Base-by-base conservation (phyloP, 2,797 vertebrate species). In the Phylloscopus collybita region DNA sequence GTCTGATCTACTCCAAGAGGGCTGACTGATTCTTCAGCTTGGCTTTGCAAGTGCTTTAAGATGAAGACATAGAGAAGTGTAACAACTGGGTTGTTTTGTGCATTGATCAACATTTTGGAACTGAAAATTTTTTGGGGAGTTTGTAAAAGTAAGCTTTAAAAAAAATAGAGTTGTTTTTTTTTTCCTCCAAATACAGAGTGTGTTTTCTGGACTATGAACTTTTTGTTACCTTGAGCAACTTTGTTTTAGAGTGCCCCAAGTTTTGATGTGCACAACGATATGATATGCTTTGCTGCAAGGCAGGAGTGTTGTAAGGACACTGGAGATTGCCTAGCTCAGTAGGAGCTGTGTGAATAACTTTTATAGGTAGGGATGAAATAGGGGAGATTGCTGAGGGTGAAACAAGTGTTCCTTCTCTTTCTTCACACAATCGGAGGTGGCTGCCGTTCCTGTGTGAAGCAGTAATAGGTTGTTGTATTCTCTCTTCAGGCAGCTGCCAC, bases 401-500 rank as follows among this genome's bases (percentile, higher is more conserved):
- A 95, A 95, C 78, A 90, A 93, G 90, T 94, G 80, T 88, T 88
- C 78, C 64, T 93, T 84, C 83, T 92, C 80, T 88, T 47, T 90
- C 86, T 92, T 95, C 83, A 51, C 80, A 65, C 88, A 94, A 76
- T 80, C 0, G 0, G 86, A 90, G 67, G 74, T 3, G 10, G 88
- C 60, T 88, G 93, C 71, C 8, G 11, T 57, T 92, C 42, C 64
- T 69, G 71, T 76, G 40, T 71, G 90, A 82, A 89, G 83, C 86
- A 85, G 83, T 95, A 94, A 96, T 93, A 90, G 47, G 18, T 93
- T 90, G 88, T 34, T 93, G 83, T 82, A 36, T 27, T 95, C 67
- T 95, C 93, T 92, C 95, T 92, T 95, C 80, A 94, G 92, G 91
- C 42, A 92, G 78, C 92, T 84, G 92, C 62, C 80, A 86, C 85